These are phyloP conservation scores for Megastigmus dorsalis DNA, from an alignment of 2,888 invertebrate genomes.

Conservation along the genomic window DNA sequence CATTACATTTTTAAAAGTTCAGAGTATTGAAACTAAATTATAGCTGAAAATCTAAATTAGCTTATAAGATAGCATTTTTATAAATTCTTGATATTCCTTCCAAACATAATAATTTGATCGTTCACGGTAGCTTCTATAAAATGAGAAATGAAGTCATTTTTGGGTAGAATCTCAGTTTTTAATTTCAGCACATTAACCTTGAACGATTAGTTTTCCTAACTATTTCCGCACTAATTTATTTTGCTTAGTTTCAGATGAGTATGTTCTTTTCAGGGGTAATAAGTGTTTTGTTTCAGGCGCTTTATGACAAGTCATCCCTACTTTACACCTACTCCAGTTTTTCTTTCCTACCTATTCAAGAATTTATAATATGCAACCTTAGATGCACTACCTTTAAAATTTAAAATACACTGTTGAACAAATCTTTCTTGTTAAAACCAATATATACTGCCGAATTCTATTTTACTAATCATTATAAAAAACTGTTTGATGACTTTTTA, in stretches of 20 bases:
- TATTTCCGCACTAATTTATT: slow-evolving; percentile 68
- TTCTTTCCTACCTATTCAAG: slow-evolving; percentile 48
- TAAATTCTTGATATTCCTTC: slow-evolving; percentile 63
- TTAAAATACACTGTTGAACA: slow-evolving; percentile 30
- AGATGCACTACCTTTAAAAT: slow-evolving; percentile 56
- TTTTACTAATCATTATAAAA: no score
- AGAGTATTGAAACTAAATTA: neutral
- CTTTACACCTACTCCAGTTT: slow-evolving; percentile 29
- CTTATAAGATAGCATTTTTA: slow-evolving; percentile 49
- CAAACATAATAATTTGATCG: slow-evolving; percentile 9
- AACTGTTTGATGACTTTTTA: no score
- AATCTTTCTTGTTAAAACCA: no score
- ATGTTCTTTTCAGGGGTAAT: slow-evolving; percentile 69
- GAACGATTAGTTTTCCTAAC: slow-evolving; percentile 58
- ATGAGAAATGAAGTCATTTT: slow-evolving; percentile 20
- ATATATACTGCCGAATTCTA: no score
- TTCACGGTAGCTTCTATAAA: slow-evolving; percentile 29
- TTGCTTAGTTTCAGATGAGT: slow-evolving; percentile 68
- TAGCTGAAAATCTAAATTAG: slow-evolving; percentile 13
- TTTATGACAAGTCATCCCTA: slow-evolving; percentile 63
- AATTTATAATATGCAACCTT: slow-evolving; percentile 59
- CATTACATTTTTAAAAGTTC: neutral
- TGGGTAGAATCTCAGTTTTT: neutral
- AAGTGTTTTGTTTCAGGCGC: slow-evolving; percentile 70
- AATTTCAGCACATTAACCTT: slow-evolving; percentile 30